Conservation (phyloP, 2,888 invertebrate genomes). For the Megaustenia siamemsis region DNA sequence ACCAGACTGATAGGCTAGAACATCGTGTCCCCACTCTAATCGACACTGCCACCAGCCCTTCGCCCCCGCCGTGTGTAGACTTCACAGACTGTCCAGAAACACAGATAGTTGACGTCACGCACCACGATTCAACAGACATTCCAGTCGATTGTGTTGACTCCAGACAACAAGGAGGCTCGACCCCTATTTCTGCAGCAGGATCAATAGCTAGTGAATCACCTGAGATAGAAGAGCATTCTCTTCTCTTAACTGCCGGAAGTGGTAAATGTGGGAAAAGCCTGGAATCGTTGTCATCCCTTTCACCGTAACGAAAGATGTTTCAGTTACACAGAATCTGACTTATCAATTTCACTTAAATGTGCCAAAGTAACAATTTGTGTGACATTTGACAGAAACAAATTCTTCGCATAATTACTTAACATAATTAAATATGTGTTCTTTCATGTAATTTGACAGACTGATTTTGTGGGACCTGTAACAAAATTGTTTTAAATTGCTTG, state of each 20-base stretch:
- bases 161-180: neutral
- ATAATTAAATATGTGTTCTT: too few relatives aligned
- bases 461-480: too few relatives aligned
- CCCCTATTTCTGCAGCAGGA: neutral
- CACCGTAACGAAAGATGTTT: neutral
- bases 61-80: constrained; percentile 44
- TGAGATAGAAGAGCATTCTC: neutral
- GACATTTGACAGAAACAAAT: too few relatives aligned
- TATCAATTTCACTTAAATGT: too few relatives aligned
- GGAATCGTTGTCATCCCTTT: neutral
- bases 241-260: neutral
- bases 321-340: neutral
- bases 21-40: constrained; percentile 49
- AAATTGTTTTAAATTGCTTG: too few relatives aligned
- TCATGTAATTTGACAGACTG: too few relatives aligned
- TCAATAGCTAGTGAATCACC: neutral
- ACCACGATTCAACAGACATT: constrained; percentile 14
- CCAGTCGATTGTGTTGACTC: constrained; percentile 17
- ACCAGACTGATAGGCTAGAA: constrained; percentile 2
- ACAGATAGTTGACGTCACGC: neutral
- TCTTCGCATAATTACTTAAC: too few relatives aligned
- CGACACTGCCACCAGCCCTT: constrained; percentile 57
- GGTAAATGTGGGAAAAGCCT: neutral
- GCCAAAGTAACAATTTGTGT: too few relatives aligned
- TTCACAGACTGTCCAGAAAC: neutral